These are phyloP conservation scores for Drosophila macrospina DNA, from an alignment of 2,888 invertebrate species.

Conservation along the genomic window DNA sequence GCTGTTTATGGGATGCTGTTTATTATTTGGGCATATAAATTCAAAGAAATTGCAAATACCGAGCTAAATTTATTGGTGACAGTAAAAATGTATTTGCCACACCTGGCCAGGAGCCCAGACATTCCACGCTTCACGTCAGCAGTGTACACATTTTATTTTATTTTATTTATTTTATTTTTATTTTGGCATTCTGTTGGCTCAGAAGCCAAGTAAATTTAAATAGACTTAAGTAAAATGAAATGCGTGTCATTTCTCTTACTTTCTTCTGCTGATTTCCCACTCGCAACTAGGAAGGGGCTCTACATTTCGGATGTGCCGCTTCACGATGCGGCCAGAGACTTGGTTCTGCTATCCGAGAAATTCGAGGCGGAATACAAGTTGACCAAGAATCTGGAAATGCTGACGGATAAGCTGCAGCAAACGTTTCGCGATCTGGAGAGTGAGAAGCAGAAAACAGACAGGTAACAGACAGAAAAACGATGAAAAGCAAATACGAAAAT, in stretches of 20 bases:
- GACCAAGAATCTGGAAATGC: conserved; percentile 95
- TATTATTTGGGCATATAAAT: conserved; percentile 62
- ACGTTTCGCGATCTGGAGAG: conserved; percentile 96
- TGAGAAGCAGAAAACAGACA: conserved; percentile 98
- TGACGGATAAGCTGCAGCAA: conserved; percentile 97
- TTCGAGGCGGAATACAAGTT: conserved; percentile 98
- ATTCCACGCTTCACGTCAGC: neutral
- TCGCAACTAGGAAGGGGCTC: conserved; percentile 90
- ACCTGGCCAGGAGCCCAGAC: conserved; percentile 41
- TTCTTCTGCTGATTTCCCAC: conserved; percentile 8
- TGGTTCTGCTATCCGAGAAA: conserved; percentile 97
- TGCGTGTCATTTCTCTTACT: conserved; percentile 55
- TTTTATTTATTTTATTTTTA: conserved; percentile 45
- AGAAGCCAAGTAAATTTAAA: conserved; percentile 55
- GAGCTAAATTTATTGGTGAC: conserved; percentile 72
- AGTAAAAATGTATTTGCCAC: conserved; percentile 61
- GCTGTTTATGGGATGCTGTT: conserved; percentile 41
- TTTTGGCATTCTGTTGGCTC: conserved; percentile 17
- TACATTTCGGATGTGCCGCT: conserved; percentile 97
- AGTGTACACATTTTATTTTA: conserved; percentile 44
- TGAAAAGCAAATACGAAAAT: conserved; percentile 39
- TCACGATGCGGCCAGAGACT: conserved; percentile 97
- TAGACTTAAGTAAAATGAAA: conserved; percentile 66
- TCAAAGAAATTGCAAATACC: conserved; percentile 68
- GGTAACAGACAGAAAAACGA: conserved; percentile 87